phyloP scores from a whole-genome alignment of 2,888 invertebrate species.

The Drosophila macrospina region DNA sequence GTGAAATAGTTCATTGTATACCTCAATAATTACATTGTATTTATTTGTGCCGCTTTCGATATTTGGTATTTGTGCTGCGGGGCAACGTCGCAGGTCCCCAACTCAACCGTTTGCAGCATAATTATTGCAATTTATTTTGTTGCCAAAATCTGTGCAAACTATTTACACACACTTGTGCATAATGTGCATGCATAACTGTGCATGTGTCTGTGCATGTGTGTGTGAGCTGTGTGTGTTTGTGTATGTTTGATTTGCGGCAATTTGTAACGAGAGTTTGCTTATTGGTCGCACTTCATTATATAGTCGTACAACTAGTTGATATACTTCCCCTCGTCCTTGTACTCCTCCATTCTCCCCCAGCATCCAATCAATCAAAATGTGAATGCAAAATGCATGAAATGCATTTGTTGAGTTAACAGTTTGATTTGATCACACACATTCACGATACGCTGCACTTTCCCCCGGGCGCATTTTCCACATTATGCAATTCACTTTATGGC shows the following conservation, averaged over 20 bases:
- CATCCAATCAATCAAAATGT: constrained; percentile 64
- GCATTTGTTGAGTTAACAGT: constrained; percentile 53
- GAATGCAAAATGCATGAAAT: constrained; percentile 42
- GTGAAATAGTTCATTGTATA: constrained; percentile 55
- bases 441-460: constrained; percentile 4
- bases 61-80: constrained; percentile 42
- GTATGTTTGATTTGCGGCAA: constrained; percentile 58
- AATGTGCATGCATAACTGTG: background rate
- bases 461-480: constrained; percentile 8
- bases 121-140: constrained; percentile 75
- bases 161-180: constrained; percentile 42
- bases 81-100: constrained; percentile 30
- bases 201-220: constrained; percentile 7
- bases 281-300: constrained; percentile 70
- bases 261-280: constrained; percentile 62
- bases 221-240: constrained; percentile 9
- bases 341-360: no score
- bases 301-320: constrained; percentile 40
- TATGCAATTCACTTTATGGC: constrained; percentile 9
- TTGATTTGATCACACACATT: constrained; percentile 11
- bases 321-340: background rate
- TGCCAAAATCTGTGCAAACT: constrained; percentile 70
- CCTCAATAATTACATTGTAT: constrained; percentile 76
- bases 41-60: constrained; percentile 69
- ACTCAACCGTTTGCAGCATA: constrained; percentile 57